Conservation (phyloP, 1,140 invertebrate genomes). For the Ceratosolen solmsi region DNA sequence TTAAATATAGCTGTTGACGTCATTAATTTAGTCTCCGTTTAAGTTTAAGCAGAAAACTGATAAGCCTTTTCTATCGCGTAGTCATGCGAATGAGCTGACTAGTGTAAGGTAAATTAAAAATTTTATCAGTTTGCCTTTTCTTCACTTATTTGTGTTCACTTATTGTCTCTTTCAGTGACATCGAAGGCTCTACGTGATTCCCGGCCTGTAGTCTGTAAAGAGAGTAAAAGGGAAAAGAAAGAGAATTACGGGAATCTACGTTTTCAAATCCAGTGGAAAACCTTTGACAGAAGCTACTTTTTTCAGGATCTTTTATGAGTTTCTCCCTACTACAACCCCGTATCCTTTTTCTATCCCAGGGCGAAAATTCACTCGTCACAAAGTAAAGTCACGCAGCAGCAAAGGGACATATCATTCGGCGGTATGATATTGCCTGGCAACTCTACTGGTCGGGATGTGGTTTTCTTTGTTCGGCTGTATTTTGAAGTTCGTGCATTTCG, state of each 20-base stretch:
- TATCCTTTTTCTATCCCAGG: background rate
- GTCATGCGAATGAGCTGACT: background rate
- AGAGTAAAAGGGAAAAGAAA: background rate
- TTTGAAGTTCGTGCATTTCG: background rate
- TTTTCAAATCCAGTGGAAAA: conserved; percentile 20
- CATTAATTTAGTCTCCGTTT: background rate
- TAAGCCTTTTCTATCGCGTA: background rate
- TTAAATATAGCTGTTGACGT: background rate
- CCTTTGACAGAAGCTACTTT: background rate
- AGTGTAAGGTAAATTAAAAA: conserved; percentile 5
- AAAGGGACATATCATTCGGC: background rate
- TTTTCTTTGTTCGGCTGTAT: background rate
- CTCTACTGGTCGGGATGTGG: background rate
- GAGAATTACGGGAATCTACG: background rate
- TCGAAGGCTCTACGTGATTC: background rate
- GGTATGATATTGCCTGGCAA: background rate
- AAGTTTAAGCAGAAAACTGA: background rate
- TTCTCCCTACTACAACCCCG: background rate
- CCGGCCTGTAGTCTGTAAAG: too few species aligned
- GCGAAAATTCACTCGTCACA: background rate
- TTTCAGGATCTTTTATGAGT: conserved; percentile 7
- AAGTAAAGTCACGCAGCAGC: background rate
- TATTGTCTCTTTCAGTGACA: background rate
- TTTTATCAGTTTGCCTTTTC: background rate
- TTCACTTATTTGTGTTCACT: background rate